Evolutionary conservation across 1,140 invertebrate species (phyloP).

Genomic region (Ceratina australensis): DNA sequence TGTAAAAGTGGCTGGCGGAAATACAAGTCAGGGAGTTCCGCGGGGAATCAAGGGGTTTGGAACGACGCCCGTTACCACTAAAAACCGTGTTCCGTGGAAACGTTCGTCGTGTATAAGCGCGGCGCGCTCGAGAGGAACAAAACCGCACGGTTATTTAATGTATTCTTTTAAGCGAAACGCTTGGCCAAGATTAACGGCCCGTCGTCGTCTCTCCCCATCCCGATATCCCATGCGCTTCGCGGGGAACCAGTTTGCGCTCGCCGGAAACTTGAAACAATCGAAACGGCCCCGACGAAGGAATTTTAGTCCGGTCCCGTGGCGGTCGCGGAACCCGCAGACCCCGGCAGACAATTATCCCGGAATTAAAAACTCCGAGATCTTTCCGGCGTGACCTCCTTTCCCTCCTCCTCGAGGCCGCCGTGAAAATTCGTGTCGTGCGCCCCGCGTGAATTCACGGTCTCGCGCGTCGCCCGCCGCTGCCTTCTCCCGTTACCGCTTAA

Average conservation of each 20-base stretch:
- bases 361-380: slow-evolving; percentile 25
- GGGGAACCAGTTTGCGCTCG: not conserved
- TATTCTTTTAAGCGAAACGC: not conserved
- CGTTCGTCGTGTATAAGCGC: not conserved
- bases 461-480: not conserved
- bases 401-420: not conserved
- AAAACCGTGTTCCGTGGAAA: slow-evolving; percentile 14
- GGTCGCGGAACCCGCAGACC: slow-evolving; percentile 2
- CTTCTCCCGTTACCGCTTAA: slow-evolving; percentile 29
- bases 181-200: not conserved
- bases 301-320: not conserved
- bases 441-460: not conserved
- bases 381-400: not conserved
- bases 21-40: not conserved
- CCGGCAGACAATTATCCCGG: slow-evolving; percentile 15
- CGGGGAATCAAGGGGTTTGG: not conserved
- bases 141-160: slow-evolving; percentile 10
- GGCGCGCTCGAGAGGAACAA: not conserved
- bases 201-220: not conserved
- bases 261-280: slow-evolving; percentile 24
- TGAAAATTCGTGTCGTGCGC: slow-evolving; percentile 1
- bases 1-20: not conserved
- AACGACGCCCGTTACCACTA: not conserved
- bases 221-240: slow-evolving; percentile 6
- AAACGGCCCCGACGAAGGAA: not conserved